phyloP scores from a whole-genome alignment of 2,113 vertebrate species.

The Cynoglossus semilaevis region DNA sequence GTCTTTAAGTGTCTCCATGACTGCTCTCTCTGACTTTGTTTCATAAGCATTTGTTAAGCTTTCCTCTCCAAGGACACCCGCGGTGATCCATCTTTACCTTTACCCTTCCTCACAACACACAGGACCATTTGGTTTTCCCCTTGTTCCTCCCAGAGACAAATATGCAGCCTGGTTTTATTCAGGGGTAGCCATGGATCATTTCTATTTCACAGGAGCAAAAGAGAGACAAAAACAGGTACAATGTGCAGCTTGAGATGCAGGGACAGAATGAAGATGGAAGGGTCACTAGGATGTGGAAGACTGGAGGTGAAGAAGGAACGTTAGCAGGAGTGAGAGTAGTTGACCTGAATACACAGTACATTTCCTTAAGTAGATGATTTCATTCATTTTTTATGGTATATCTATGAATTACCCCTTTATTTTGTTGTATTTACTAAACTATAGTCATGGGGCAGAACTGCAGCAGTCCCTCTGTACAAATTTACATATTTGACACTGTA shows the following conservation, averaged over 20 bases:
- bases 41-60: constrained; percentile 57
- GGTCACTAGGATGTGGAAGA: constrained; percentile 41
- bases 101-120: constrained; percentile 47
- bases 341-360: constrained; percentile 45
- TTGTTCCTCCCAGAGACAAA: constrained; percentile 53
- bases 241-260: constrained; percentile 48
- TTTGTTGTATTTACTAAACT: too few species aligned
- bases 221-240: constrained; percentile 52
- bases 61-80: constrained; percentile 60
- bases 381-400: too few species aligned
- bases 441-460: too few species aligned
- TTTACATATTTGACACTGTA: too few species aligned
- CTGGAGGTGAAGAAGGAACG: constrained; percentile 35
- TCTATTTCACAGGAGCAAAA: constrained; percentile 37
- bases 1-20: constrained; percentile 62
- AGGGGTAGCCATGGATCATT: constrained; percentile 66
- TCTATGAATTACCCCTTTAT: too few species aligned
- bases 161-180: constrained; percentile 65
- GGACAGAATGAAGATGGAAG: constrained; percentile 40
- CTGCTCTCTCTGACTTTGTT: constrained; percentile 54
- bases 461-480: too few species aligned
- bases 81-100: constrained; percentile 61
- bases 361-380: constrained; percentile 28
- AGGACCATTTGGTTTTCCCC: constrained; percentile 52
- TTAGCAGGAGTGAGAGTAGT: constrained; percentile 36